Conservation (phyloP, 2,888 invertebrate genomes). For the Clusia tigrina region DNA sequence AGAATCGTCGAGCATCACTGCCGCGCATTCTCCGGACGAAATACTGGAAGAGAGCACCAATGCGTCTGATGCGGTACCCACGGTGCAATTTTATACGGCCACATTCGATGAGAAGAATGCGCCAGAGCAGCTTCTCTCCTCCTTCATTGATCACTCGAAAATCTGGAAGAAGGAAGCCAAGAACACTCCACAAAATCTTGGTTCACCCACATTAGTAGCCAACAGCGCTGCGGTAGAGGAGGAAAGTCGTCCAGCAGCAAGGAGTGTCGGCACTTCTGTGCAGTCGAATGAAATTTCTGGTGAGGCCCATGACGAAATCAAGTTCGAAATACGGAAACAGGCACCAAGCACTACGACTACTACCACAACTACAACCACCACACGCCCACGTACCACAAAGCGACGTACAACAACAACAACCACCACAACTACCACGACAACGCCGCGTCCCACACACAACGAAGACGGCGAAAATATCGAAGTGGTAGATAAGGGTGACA, state of each 20-base stretch:
- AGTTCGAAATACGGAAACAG: constrained; percentile 58
- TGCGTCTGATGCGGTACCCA: constrained; percentile 62
- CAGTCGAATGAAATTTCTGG: constrained; percentile 58
- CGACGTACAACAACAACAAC: constrained; percentile 65
- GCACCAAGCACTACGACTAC: constrained; percentile 38
- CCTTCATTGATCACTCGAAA: constrained; percentile 56
- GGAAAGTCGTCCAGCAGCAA: constrained; percentile 59
- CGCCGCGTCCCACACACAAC: constrained; percentile 74
- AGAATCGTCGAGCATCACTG: constrained; percentile 51
- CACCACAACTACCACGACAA: constrained; percentile 69
- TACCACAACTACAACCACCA: constrained; percentile 49
- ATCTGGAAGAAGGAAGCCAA: constrained; percentile 44
- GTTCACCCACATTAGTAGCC: constrained; percentile 34
- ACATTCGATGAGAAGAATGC: constrained; percentile 57
- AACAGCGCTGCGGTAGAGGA: constrained; percentile 26
- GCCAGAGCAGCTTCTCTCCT: constrained; percentile 55
- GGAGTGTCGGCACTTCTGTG: constrained; percentile 57
- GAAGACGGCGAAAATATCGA: constrained; percentile 74
- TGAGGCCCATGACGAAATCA: constrained; percentile 54
- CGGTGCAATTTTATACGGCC: constrained; percentile 69
- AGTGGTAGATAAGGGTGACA: constrained; percentile 73
- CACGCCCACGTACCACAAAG: constrained; percentile 67
- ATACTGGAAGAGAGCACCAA: constrained; percentile 66
- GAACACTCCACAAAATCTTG: constrained; percentile 28
- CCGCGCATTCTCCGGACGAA: constrained; percentile 52